These are phyloP conservation scores for Taurulus bubalis DNA, from an alignment of 2,113 vertebrate species.

Conservation along the genomic window DNA sequence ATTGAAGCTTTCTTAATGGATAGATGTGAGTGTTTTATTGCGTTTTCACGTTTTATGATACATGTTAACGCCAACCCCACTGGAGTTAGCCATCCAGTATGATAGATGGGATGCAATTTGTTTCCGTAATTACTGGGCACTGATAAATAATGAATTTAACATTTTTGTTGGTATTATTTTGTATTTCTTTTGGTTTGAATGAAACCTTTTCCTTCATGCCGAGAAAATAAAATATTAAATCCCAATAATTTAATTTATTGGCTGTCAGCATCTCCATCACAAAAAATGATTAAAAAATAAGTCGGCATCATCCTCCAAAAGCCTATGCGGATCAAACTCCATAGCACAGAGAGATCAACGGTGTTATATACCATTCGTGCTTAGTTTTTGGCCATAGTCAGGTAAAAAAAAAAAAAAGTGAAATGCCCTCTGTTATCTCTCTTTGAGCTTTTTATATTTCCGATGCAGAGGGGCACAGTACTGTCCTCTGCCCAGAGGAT, in stretches of 20 bases:
- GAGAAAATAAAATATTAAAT: background rate
- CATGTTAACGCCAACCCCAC: constrained; percentile 64
- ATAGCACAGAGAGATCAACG: background rate
- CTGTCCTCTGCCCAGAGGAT: constrained; percentile 53
- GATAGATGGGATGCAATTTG: constrained; percentile 58
- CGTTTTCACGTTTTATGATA: constrained; percentile 78
- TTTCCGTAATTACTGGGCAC: constrained; percentile 35
- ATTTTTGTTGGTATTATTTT: constrained; percentile 26
- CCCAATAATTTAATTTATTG: background rate
- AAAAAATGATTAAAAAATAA: background rate
- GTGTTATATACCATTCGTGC: background rate
- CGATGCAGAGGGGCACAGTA: constrained; percentile 20
- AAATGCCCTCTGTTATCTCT: constrained; percentile 22
- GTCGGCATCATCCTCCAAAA: constrained; percentile 5
- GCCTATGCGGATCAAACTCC: background rate
- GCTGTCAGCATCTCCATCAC: background rate
- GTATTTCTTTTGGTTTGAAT: constrained; percentile 13
- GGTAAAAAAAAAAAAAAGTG: background rate
- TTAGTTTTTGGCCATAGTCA: constrained; percentile 17
- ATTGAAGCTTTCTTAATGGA: constrained; percentile 75
- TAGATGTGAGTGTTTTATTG: constrained; percentile 71
- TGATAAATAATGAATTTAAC: constrained; percentile 47
- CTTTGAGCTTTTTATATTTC: constrained; percentile 10
- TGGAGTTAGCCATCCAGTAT: constrained; percentile 49
- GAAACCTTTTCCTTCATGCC: background rate